Conservation (phyloP, 2,113 vertebrate genomes). For the Alligator mississippiensis region DNA sequence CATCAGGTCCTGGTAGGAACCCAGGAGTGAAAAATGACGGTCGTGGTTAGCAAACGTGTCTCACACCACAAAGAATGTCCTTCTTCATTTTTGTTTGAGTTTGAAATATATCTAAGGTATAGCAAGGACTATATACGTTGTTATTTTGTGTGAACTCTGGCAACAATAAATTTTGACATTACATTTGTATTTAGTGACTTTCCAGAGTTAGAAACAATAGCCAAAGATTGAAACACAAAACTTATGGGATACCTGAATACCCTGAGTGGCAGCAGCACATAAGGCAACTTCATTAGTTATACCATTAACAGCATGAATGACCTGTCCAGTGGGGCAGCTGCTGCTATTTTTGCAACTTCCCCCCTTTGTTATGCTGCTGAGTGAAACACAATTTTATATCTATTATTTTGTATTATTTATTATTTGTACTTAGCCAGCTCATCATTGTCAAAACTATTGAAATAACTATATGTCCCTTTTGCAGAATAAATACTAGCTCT, state of each 20-base stretch:
- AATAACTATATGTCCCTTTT: background rate
- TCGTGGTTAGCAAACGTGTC: background rate
- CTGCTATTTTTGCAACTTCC: too few relatives aligned
- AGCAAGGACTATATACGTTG: slow-evolving; percentile 10
- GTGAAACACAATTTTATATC: background rate
- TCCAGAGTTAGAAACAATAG: slow-evolving; percentile 24
- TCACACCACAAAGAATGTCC: background rate
- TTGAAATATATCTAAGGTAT: slow-evolving; percentile 21
- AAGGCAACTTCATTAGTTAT: too few relatives aligned
- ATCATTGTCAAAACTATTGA: background rate
- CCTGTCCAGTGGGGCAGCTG: too few relatives aligned
- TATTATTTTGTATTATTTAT: background rate
- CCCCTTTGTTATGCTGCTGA: background rate
- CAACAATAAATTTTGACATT: slow-evolving; percentile 41
- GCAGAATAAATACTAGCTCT: background rate
- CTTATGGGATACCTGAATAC: too few relatives aligned
- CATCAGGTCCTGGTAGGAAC: background rate
- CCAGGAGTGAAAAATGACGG: background rate
- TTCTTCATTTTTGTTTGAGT: background rate
- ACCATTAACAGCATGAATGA: too few relatives aligned
- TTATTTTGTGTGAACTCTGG: slow-evolving; percentile 9
- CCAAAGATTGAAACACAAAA: background rate
- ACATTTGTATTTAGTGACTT: slow-evolving; percentile 42
- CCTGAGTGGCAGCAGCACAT: too few relatives aligned
- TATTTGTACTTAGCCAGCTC: too few relatives aligned